These are phyloP conservation scores for Chaenocephalus aceratus DNA, from an alignment of 2,113 vertebrate genomes.

Conservation along the genomic window DNA sequence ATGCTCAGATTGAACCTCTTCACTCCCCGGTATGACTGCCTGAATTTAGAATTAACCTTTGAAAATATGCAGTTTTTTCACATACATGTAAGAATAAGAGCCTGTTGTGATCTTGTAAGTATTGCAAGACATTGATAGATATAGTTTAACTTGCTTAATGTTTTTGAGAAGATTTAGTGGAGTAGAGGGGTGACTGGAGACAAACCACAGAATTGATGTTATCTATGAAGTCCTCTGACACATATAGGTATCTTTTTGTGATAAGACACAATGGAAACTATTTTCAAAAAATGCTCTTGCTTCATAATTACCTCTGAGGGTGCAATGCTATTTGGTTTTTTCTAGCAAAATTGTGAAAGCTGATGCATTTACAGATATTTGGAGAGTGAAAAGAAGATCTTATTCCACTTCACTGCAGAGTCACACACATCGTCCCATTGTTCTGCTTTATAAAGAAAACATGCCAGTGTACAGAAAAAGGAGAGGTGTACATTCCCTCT, in stretches of 20 bases:
- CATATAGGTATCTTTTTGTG: slow-evolving; percentile 22
- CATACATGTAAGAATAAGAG: not conserved
- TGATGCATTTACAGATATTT: slow-evolving; percentile 13
- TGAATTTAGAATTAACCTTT: slow-evolving; percentile 63
- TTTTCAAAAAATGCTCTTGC: slow-evolving; percentile 13
- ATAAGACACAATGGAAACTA: not conserved
- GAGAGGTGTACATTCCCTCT: slow-evolving; percentile 8
- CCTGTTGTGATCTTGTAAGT: no score
- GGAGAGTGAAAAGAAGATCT: slow-evolving; percentile 33
- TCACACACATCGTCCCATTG: slow-evolving; percentile 47
- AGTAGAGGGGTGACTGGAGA: no score
- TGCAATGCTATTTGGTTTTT: slow-evolving; percentile 11
- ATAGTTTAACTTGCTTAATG: no score
- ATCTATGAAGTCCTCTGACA: slow-evolving; percentile 3
- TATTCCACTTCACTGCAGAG: slow-evolving; percentile 10
- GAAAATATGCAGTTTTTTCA: slow-evolving; percentile 37
- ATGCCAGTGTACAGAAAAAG: slow-evolving; percentile 3
- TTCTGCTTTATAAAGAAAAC: slow-evolving; percentile 24
- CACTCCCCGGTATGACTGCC: slow-evolving; percentile 55
- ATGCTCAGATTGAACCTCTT: slow-evolving; percentile 73
- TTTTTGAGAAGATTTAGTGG: no score
- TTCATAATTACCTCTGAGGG: slow-evolving; percentile 3
- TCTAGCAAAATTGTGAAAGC: slow-evolving; percentile 32
- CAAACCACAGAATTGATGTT: slow-evolving; percentile 38
- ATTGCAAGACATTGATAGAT: no score